Percentiles rank a stretch among this genome's conserved stretches.
phyloP scores from a whole-genome alignment of 2,797 vertebrate genomes.

The Chloroceryle amazona region DNA sequence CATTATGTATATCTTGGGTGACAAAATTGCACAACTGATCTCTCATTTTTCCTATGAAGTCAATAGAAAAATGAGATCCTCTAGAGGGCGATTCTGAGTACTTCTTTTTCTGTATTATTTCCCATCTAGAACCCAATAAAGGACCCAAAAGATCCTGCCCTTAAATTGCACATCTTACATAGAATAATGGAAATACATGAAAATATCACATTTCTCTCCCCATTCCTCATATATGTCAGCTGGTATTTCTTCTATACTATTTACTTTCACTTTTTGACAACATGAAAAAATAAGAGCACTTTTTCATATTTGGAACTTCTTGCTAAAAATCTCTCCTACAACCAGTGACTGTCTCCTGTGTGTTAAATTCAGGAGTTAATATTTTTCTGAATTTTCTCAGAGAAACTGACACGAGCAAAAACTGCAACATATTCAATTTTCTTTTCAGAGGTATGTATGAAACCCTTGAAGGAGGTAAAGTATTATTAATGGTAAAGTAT shows the following conservation, averaged over 20 bases:
- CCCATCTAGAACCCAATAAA: neutral
- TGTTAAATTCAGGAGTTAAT: neutral
- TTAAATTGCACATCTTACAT: neutral
- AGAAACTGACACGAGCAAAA: neutral
- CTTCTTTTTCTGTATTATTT: neutral
- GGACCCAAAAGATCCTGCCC: neutral
- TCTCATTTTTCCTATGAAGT: neutral
- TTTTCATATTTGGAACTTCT: neutral
- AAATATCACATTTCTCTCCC: neutral
- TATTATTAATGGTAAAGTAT: neutral
- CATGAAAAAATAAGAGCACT: neutral
- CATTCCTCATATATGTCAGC: neutral
- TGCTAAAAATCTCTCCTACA: neutral
- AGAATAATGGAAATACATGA: neutral
- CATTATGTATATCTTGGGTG: neutral
- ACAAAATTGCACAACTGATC: neutral
- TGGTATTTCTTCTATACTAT: neutral
- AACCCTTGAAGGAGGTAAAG: neutral
- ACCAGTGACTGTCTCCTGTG: neutral
- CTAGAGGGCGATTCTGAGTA: neutral
- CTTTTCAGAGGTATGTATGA: neutral
- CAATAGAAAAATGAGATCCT: neutral
- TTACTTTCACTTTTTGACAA: conserved; percentile 5
- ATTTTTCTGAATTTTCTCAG: neutral
- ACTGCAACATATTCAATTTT: neutral